phyloP scores from a whole-genome alignment of 2,888 invertebrate genomes.

The Aplocera efformata region DNA sequence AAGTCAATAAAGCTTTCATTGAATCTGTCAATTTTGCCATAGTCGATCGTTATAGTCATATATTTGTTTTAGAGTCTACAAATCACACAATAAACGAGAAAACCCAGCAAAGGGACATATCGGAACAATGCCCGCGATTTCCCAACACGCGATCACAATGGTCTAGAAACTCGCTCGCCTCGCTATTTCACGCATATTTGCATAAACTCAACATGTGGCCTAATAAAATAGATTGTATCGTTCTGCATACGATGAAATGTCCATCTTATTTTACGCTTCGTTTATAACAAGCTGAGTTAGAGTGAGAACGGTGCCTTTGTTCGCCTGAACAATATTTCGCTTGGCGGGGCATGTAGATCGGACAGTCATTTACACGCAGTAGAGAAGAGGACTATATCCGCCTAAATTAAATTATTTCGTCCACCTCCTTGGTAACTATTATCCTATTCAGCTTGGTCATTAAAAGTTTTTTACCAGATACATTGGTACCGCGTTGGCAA shows the following conservation, averaged over 20 bases:
- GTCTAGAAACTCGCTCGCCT: constrained; percentile 26
- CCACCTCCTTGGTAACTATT: no score
- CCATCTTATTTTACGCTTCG: constrained; percentile 58
- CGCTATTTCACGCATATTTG: constrained; percentile 55
- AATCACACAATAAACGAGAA: constrained; percentile 8
- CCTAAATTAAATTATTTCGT: no score
- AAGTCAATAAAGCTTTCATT: no score
- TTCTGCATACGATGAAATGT: constrained; percentile 35
- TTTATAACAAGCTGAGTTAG: constrained; percentile 22
- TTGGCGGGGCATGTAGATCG: constrained; percentile 4
- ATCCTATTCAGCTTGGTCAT: no score
- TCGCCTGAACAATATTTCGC: constrained; percentile 5
- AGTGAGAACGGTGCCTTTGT: constrained; percentile 14
- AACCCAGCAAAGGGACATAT: constrained; percentile 10
- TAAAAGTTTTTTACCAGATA: no score
- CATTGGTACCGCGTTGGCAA: no score
- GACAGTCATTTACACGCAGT: no score
- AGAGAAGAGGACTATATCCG: no score
- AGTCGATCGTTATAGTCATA: no score
- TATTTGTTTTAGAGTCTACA: constrained; percentile 2
- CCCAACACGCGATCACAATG: constrained; percentile 26
- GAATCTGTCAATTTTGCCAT: no score
- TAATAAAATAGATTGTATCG: constrained; percentile 51
- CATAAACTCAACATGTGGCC: constrained; percentile 37
- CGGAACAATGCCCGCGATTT: constrained; percentile 17